Percentiles rank a stretch among this genome's conserved stretches.
Evolutionary conservation across 2,888 invertebrate genomes (phyloP).

Genomic region (Himalopsyche kuldschensis): DNA sequence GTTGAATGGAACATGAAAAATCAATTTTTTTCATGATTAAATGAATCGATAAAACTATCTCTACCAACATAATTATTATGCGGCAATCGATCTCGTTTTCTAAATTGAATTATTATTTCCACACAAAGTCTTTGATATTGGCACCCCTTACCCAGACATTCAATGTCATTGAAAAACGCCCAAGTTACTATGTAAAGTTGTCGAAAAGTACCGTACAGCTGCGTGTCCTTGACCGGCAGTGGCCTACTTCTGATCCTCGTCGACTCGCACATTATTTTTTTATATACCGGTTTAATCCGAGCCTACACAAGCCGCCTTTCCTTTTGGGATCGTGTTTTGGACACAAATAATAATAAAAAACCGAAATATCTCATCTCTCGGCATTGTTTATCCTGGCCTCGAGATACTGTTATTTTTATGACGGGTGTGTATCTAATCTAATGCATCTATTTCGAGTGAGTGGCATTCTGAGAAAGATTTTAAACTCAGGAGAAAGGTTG

Average conservation of each 20-base stretch:
- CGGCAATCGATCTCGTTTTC: too few relatives aligned
- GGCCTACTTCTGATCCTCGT: constrained; percentile 19
- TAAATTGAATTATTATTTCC: too few relatives aligned
- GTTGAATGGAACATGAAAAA: too few relatives aligned
- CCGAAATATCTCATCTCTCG: background rate
- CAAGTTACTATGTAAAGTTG: background rate
- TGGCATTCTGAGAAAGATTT: background rate
- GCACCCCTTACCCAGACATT: background rate
- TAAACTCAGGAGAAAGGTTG: background rate
- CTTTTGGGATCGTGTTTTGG: background rate
- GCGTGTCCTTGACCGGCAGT: constrained; percentile 25
- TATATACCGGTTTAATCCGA: constrained; percentile 23
- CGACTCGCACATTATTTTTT: constrained; percentile 8
- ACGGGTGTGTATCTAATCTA: background rate
- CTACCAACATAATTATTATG: too few relatives aligned
- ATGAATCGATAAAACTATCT: too few relatives aligned
- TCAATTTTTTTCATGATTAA: too few relatives aligned
- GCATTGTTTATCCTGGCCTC: background rate
- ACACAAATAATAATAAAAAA: background rate
- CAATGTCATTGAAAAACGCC: constrained; percentile 3
- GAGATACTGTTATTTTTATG: background rate
- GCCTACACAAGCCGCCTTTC: background rate
- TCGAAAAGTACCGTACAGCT: constrained; percentile 13
- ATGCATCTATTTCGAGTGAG: background rate
- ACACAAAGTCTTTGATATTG: background rate